Conservation (phyloP, 2,888 invertebrate genomes). For the Nymphalis c-album region DNA sequence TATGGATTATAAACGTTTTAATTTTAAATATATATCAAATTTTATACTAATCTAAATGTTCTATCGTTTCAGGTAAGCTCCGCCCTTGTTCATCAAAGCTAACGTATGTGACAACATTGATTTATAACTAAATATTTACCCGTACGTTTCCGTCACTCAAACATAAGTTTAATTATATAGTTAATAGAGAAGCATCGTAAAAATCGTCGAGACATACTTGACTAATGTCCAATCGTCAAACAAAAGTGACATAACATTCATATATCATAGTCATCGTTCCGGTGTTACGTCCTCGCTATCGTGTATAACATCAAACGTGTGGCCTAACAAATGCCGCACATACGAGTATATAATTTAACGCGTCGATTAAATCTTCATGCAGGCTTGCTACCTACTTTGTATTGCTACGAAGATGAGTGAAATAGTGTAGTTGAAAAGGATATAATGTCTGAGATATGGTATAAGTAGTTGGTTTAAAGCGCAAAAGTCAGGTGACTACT, state of each 20-base stretch:
- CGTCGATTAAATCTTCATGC: too few species aligned
- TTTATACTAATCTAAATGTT: constrained; percentile 18
- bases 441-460: too few species aligned
- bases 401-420: too few species aligned
- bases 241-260: constrained; percentile 29
- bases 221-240: constrained; percentile 20
- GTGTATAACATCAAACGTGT: constrained; percentile 14
- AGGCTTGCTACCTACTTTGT: too few species aligned
- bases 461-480: too few species aligned
- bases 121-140: background rate
- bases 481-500: too few species aligned
- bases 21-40: constrained; percentile 3
- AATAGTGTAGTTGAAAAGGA: too few species aligned
- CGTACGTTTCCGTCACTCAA: constrained; percentile 3
- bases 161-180: constrained; percentile 23
- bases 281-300: constrained; percentile 32
- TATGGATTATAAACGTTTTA: constrained; percentile 34
- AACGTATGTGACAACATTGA: constrained; percentile 14
- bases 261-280: constrained; percentile 30
- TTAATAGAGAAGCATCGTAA: constrained; percentile 23
- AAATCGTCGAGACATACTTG: constrained; percentile 24
- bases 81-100: constrained; percentile 5
- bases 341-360: too few species aligned
- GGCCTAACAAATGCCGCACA: too few species aligned
- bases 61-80: constrained; percentile 40